Conservation (phyloP, 2,113 vertebrate genomes). For the Peucedramus taeniatus region DNA sequence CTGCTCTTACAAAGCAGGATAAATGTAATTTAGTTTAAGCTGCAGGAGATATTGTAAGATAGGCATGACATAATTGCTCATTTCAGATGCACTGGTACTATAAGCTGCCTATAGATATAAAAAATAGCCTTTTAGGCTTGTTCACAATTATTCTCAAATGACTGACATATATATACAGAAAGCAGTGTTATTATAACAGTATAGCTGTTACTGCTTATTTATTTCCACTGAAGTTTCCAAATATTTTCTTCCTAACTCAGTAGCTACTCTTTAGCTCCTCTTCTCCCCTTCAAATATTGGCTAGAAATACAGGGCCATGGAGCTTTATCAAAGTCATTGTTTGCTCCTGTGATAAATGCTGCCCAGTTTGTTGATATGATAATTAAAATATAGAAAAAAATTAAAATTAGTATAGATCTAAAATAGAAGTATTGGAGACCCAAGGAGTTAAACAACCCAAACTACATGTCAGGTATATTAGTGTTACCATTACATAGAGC, state of each 20-base stretch:
- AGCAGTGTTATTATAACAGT: background rate
- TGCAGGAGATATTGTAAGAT: background rate
- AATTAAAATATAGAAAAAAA: background rate
- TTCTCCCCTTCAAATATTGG: background rate
- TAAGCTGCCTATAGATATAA: background rate
- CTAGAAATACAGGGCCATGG: background rate
- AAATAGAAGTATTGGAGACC: background rate
- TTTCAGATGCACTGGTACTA: background rate
- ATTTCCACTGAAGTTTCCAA: background rate
- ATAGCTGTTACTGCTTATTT: background rate
- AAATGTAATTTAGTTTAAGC: background rate
- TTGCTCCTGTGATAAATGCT: background rate
- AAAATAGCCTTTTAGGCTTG: background rate
- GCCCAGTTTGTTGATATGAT: background rate
- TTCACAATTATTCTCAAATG: background rate
- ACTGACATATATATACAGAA: background rate
- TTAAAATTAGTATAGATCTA: background rate
- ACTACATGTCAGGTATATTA: background rate
- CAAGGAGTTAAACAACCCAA: background rate
- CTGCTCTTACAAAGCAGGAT: background rate
- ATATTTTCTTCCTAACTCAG: background rate
- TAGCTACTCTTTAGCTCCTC: background rate
- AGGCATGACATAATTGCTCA: background rate
- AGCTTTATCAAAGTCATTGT: background rate
- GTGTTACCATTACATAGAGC: background rate